Evolutionary conservation across 2,888 invertebrate species (phyloP).

Genomic region (Xanthia togata): DNA sequence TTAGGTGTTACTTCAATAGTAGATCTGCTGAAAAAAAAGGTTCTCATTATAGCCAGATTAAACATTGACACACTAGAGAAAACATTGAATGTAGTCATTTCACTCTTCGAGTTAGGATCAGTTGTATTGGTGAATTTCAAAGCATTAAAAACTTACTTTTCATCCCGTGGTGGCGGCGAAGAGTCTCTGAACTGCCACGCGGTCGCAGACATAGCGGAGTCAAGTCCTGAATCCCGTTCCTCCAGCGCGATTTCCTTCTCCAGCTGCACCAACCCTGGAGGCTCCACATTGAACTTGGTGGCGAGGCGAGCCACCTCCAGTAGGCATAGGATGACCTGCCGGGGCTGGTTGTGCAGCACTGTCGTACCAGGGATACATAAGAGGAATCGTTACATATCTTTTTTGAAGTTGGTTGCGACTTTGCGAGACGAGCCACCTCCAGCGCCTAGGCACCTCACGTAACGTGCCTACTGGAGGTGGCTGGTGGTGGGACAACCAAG

Average conservation of each 20-base stretch:
- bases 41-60: not conserved
- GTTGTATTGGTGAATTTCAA: not conserved
- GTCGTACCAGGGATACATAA: constrained; percentile 39
- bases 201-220: constrained; percentile 91
- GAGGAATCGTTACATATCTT: not conserved
- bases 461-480: not conserved
- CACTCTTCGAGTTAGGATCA: not conserved
- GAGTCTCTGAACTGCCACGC: constrained; percentile 93
- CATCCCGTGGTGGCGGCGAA: constrained; percentile 76
- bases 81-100: not conserved
- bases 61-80: not conserved
- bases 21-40: constrained; percentile 72
- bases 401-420: not conserved
- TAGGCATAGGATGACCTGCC: constrained; percentile 95
- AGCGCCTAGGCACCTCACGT: not conserved
- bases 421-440: not conserved
- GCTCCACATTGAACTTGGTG: constrained; percentile 94
- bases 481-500: not conserved
- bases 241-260: constrained; percentile 96
- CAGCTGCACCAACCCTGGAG: constrained; percentile 94
- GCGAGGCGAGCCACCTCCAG: constrained; percentile 96
- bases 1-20: constrained; percentile 71
- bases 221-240: constrained; percentile 92
- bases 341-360: constrained; percentile 95
- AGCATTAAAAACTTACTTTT: constrained; percentile 71